A percentile compares a stretch with the other conserved stretches of the same genome.
Evolutionary conservation across 2,888 invertebrate species (phyloP).

Genomic region (Plagiodera versicolora): DNA sequence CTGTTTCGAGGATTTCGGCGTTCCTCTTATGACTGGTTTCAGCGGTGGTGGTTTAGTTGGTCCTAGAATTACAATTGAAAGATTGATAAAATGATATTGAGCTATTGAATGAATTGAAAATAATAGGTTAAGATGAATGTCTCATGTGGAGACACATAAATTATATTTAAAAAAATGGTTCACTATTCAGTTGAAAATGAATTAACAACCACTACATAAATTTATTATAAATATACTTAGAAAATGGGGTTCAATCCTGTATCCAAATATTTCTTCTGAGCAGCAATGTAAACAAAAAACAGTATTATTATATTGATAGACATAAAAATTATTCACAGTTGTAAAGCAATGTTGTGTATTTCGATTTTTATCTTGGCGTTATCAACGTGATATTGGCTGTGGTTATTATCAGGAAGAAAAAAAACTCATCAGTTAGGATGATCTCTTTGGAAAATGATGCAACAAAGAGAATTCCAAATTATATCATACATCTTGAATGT

Average conservation of each 20-base stretch:
- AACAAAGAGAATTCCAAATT: too few species aligned
- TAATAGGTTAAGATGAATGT: too few species aligned
- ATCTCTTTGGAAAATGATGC: too few species aligned
- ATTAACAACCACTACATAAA: too few species aligned
- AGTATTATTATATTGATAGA: neutral
- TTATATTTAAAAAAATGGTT: too few species aligned
- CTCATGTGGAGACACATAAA: too few species aligned
- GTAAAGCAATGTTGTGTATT: neutral
- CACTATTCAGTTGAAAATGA: too few species aligned
- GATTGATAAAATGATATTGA: too few species aligned
- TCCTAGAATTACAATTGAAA: slow-evolving; percentile 17
- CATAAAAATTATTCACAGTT: neutral
- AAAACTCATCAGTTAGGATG: neutral
- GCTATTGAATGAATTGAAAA: too few species aligned
- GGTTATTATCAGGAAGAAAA: neutral
- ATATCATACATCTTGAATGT: too few species aligned
- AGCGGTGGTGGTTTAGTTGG: slow-evolving; percentile 26
- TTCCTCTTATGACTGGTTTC: slow-evolving; percentile 26
- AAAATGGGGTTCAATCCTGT: slow-evolving; percentile 18
- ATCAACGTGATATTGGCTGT: too few species aligned
- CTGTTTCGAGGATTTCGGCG: slow-evolving; percentile 9
- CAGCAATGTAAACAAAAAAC: slow-evolving; percentile 16
- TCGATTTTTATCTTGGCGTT: too few species aligned
- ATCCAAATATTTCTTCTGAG: slow-evolving; percentile 21
- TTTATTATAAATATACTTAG: slow-evolving; percentile 14